Evolutionary conservation across 2,888 invertebrate genomes (phyloP), one percentile per base, ranked within the genome.

Genomic region (Drosophila ochracea): DNA sequence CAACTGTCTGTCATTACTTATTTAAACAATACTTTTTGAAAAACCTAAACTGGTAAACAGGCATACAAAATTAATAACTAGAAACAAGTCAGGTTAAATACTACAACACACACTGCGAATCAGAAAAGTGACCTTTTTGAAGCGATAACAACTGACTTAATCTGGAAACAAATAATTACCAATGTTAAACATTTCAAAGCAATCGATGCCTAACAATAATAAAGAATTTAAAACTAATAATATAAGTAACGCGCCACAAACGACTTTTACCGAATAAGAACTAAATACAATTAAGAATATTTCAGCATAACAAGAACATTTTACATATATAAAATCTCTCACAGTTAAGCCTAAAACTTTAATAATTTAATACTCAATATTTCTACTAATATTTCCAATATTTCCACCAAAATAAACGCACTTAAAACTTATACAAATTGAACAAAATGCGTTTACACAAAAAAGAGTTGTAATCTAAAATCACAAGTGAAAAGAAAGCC

Each of bases 251-350:
- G 66, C 65, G 69, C 78, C 81, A 80, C 81, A 80, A 87, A 87
- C 81, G 81, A 87, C 88, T 89, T 87, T 89, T 89, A 78, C 86
- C 90, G 33, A 65, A 58, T 30, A 60, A 66, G 9, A 62, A 11
- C 21, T 53, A 10, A 25, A 50, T 50, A 6, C 21, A 53, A 43
- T 39, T 39, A 19, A 9, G 9, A 39, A 9, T 39, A 39, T 19
- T n/a, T 41, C 11, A 7, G 4, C n/a, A 41, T 3, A 39, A 41
- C 37, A 58, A 58, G 35, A 54, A 35, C 4, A 31, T 5, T n/a
- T 21, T 5, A 21, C 21, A 11, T 11, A 43, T 43, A 21, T 1
- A 0, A 41, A 41, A 41, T n/a, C 41, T 35, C 9, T n/a, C 39
- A n/a, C 10, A 10, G 10, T 43, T 21, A 2, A 10, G 11, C 5